These are phyloP conservation scores for Actias luna DNA, from an alignment of 2,888 invertebrate species.

Conservation along the genomic window DNA sequence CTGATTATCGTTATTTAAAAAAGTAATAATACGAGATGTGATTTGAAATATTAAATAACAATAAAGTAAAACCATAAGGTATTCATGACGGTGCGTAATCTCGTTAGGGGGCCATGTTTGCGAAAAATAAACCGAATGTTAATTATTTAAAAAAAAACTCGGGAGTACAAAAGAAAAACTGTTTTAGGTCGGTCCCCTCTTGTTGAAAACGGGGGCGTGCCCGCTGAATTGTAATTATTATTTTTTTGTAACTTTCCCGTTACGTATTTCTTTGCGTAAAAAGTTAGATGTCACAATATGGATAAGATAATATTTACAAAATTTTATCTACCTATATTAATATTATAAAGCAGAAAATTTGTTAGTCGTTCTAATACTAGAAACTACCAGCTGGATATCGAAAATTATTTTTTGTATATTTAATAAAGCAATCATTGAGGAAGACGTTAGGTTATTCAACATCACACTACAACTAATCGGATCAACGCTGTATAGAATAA, in stretches of 20 bases:
- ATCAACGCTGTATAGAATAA: too few species aligned
- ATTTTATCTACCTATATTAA: neutral
- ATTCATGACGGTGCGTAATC: conserved; percentile 61
- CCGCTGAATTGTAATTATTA: conserved; percentile 73
- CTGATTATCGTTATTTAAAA: too few species aligned
- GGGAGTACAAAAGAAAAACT: conserved; percentile 43
- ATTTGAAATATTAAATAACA: neutral
- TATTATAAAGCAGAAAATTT: too few species aligned
- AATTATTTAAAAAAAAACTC: conserved; percentile 70
- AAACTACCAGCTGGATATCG: too few species aligned
- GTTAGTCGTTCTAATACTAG: too few species aligned
- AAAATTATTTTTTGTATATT: too few species aligned
- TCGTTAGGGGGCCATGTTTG: conserved; percentile 67
- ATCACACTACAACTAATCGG: too few species aligned
- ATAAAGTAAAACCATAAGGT: conserved; percentile 24
- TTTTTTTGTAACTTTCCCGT: conserved; percentile 67
- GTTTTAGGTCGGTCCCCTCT: conserved; percentile 22
- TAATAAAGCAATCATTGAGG: too few species aligned
- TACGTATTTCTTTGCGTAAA: conserved; percentile 52
- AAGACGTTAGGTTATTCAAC: too few species aligned
- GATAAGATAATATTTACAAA: conserved; percentile 31
- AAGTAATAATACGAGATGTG: too few species aligned
- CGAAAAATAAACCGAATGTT: conserved; percentile 53
- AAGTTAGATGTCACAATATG: conserved; percentile 29
- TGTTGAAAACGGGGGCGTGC: conserved; percentile 51